phyloP scores from a whole-genome alignment of 2,797 vertebrate species.

The Mormyrus proboscirostris region DNA sequence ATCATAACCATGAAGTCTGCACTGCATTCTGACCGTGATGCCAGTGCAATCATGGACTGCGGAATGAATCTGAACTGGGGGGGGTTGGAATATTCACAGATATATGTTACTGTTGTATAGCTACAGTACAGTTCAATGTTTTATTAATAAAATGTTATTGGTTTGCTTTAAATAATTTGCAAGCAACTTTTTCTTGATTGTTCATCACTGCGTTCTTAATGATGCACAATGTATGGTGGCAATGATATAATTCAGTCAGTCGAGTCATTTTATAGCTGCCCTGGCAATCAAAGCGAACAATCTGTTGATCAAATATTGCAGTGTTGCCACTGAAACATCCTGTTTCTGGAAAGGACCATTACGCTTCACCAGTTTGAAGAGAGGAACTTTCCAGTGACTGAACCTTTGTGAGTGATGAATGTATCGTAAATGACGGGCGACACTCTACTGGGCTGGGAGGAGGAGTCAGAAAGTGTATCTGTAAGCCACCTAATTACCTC shows the following conservation, averaged over 20 bases:
- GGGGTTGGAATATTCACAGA: neutral
- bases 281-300: neutral
- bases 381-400: neutral
- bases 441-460: constrained; percentile 8
- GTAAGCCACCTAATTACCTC: constrained; percentile 38
- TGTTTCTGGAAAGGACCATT: neutral
- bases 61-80: neutral
- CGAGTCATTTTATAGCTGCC: neutral
- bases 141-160: neutral
- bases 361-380: neutral
- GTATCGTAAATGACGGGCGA: neutral
- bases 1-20: neutral
- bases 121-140: neutral
- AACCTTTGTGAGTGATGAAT: neutral
- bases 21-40: neutral
- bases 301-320: neutral
- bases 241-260: neutral
- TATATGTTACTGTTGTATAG: neutral
- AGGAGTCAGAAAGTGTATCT: constrained; percentile 35
- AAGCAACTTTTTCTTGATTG: neutral
- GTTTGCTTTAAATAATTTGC: neutral
- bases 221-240: neutral
- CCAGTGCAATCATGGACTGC: neutral
- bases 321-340: neutral
- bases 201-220: neutral